Evolutionary conservation across 2,888 invertebrate genomes (phyloP), one percentile per base, ranked within the genome.

Genomic region (Cerceris rybyensis): DNA sequence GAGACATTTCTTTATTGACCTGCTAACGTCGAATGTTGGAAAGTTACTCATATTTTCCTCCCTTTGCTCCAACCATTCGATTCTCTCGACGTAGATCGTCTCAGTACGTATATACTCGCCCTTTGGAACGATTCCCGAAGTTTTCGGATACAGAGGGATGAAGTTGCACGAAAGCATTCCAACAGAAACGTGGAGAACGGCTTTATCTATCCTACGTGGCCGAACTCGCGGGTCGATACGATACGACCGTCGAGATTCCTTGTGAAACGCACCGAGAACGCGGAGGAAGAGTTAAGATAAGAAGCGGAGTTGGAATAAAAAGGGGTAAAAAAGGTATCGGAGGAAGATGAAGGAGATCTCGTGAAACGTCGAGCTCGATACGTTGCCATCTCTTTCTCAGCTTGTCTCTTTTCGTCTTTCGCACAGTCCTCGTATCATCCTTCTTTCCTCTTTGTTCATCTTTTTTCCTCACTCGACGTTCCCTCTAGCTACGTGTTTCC

Each of bases 341-440:
- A 50, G 63, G 67, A 74, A 65, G 74, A 68, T 63, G 76, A 73
- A 68, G 69, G 61, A 74, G 67, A 71, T 68, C 75, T 58, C 41
- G 42, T 58, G 76, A 78, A 83, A 83, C 78, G 78, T 80, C 73
- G 78, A 67, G 68, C 61, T 65, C 52, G 70, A 65, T 82, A 69
- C 43, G 16, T 42, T 42, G 46, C 59, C 50, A 54, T 43, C 55
- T 43, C n/a, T 72, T 46, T 49, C 39, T 28, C 54, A 11, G 42
- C 46, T 8, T 14, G 17, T 16, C 58, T 39, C 41, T 43, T 14
- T 49, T 11, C 39, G 14, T 46, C 57, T 50, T 43, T 28, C 43
- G 42, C 58, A 14, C 14, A 28, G 17, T n/a, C 50, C 16, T 7
- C 6, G 17, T 49, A 17, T 59, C 54, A 11, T 28, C 14, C 17